Evolutionary conservation across 2,888 invertebrate genomes (phyloP).

Genomic region (Schizaphis graminum): DNA sequence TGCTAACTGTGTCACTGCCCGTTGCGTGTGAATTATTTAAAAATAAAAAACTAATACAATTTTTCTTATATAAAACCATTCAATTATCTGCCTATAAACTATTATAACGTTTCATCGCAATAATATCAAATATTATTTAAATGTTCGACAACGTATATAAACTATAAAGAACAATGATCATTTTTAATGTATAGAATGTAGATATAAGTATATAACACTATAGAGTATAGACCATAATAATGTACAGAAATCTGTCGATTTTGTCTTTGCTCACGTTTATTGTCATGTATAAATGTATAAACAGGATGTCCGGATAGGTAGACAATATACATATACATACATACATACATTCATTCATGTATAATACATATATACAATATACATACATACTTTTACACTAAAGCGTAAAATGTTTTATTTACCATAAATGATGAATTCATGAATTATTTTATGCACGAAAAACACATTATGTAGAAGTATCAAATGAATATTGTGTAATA

Average conservation of each 20-base stretch:
- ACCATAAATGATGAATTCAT: not conserved
- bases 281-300: constrained; percentile 5
- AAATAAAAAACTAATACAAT: not conserved
- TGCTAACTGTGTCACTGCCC: not conserved
- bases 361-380: too few relatives aligned
- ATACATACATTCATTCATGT: not conserved
- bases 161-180: not conserved
- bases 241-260: not conserved
- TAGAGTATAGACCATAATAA: not conserved
- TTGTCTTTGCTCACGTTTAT: not conserved
- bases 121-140: not conserved
- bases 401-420: not conserved
- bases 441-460: not conserved
- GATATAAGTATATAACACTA: not conserved
- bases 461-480: not conserved
- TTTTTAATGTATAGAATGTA: not conserved
- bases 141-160: not conserved
- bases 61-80: not conserved
- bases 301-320: constrained; percentile 9
- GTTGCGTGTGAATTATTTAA: constrained; percentile 4
- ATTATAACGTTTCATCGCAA: not conserved
- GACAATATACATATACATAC: not conserved
- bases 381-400: not conserved
- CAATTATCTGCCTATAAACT: not conserved
- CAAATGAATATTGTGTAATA: not conserved